phyloP scores from a whole-genome alignment of 2,888 invertebrate species.

The Liposcelis brunnea region DNA sequence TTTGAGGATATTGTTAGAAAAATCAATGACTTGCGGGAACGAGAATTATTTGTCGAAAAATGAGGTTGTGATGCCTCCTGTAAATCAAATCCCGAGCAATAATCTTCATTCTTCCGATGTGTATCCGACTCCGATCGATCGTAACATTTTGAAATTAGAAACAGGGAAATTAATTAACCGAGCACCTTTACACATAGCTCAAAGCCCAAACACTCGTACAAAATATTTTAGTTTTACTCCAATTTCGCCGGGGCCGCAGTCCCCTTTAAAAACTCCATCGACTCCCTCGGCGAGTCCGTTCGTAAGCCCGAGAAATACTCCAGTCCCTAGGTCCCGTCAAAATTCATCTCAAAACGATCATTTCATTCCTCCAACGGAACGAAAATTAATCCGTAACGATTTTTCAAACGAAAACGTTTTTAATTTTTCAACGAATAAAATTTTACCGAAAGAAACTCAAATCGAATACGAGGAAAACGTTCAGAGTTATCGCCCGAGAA shows the following conservation, averaged over 20 bases:
- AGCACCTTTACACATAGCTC: conserved; percentile 33
- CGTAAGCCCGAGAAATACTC: conserved; percentile 63
- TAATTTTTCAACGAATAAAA: too few species aligned
- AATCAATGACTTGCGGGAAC: conserved; percentile 35
- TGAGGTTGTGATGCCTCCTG: background rate
- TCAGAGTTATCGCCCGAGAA: too few species aligned
- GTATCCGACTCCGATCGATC: background rate
- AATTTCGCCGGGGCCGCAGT: conserved; percentile 48
- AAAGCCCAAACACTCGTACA: conserved; percentile 57
- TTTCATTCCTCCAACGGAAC: too few species aligned
- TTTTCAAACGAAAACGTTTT: too few species aligned
- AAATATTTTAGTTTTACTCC: conserved; percentile 74
- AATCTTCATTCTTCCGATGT: too few species aligned
- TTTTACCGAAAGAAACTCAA: too few species aligned
- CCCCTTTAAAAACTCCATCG: conserved; percentile 35
- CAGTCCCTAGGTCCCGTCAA: conserved; percentile 31
- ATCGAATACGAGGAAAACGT: too few species aligned
- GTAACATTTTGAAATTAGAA: conserved; percentile 3
- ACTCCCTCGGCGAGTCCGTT: conserved; percentile 62
- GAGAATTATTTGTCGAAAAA: conserved; percentile 17
- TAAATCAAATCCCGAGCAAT: too few species aligned
- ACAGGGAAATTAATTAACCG: background rate
- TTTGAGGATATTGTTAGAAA: conserved; percentile 49
- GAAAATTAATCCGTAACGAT: too few species aligned
- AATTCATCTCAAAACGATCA: too few species aligned